Evolutionary conservation across 1,140 invertebrate species (phyloP).

Genomic region (Zaprionus nigranus): DNA sequence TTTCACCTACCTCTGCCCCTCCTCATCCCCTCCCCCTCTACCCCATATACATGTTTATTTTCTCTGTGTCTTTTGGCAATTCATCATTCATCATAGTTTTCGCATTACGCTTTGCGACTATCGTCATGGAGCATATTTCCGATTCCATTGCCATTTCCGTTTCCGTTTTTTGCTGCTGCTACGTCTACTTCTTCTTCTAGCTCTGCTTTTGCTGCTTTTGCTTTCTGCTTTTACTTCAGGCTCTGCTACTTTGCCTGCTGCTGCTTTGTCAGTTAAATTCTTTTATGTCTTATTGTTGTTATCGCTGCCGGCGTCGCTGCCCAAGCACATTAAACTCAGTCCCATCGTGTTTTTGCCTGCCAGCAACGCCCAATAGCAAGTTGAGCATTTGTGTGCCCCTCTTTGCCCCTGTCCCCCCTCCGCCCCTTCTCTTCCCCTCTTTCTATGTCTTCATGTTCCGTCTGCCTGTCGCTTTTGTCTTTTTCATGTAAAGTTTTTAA

Average conservation of each 20-base stretch:
- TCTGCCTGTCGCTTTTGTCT: slow-evolving; percentile 58
- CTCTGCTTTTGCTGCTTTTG: neutral
- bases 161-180: slow-evolving; percentile 9
- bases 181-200: neutral
- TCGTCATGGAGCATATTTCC: slow-evolving; percentile 30
- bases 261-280: slow-evolving; percentile 22
- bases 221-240: slow-evolving; percentile 8
- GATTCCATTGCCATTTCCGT: slow-evolving; percentile 27
- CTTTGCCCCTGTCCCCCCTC: neutral
- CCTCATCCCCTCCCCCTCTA: too few species aligned
- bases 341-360: neutral
- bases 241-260: slow-evolving; percentile 10
- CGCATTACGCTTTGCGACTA: slow-evolving; percentile 27
- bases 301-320: slow-evolving; percentile 6
- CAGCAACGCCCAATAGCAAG: slow-evolving; percentile 37
- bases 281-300: slow-evolving; percentile 26
- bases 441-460: neutral
- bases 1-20: neutral
- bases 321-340: slow-evolving; percentile 18
- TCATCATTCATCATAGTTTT: slow-evolving; percentile 46
- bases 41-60: slow-evolving; percentile 5
- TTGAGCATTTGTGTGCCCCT: slow-evolving; percentile 59
- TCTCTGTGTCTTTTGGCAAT: slow-evolving; percentile 19
- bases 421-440: neutral
- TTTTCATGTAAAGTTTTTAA: slow-evolving; percentile 65